Conservation (phyloP, 2,113 vertebrate species). For the Oenanthe melanoleuca region DNA sequence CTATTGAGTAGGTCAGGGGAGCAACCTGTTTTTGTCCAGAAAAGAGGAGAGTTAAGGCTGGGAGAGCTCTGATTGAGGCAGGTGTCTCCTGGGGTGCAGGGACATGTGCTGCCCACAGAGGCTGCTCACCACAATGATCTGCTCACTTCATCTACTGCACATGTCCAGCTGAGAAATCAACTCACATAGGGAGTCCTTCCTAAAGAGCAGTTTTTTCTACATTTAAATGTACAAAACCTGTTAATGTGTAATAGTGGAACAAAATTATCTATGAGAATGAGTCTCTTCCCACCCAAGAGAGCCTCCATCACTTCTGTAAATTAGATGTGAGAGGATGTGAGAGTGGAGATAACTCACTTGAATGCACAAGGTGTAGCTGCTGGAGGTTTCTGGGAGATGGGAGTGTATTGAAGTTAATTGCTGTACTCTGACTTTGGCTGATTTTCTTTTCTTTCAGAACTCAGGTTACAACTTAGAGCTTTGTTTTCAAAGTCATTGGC, state of each 20-base stretch:
- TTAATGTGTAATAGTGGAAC: background rate
- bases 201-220: background rate
- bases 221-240: background rate
- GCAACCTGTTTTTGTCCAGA: background rate
- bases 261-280: background rate
- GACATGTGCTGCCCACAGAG: accelerated
- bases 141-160: background rate
- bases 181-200: background rate
- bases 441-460: background rate
- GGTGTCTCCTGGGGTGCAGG: background rate
- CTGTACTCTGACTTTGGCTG: background rate
- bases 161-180: background rate
- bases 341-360: background rate
- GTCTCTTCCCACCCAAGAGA: background rate
- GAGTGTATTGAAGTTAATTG: background rate
- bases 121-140: background rate
- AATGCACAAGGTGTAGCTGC: background rate
- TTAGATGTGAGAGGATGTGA: background rate
- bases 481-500: background rate
- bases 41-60: background rate
- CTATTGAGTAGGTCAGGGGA: constrained; percentile 1
- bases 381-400: background rate
- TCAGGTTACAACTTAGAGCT: background rate
- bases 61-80: background rate
- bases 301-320: background rate